A percentile compares a stretch with the other conserved stretches of the same genome.
Conservation (phyloP, 2,888 invertebrate species). For the Neoitamus cyanurus region DNA sequence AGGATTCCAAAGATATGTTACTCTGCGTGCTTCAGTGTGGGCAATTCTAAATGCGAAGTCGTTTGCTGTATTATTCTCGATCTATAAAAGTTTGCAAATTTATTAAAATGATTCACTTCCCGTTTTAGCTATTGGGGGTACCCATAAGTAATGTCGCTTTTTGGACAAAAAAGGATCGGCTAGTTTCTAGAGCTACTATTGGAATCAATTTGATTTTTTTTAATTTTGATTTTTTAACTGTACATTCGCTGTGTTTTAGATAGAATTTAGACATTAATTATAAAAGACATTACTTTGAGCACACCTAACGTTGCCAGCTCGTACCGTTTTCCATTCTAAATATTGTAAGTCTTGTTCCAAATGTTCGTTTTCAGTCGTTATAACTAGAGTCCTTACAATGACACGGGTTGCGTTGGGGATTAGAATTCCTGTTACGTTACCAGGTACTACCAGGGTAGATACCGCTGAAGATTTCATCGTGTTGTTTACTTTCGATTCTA, state of each 20-base stretch:
- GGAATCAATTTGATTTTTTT: not conserved
- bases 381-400: conserved; percentile 62
- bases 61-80: conserved; percentile 62
- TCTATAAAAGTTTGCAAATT: conserved; percentile 55
- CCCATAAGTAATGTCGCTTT: not conserved
- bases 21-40: conserved; percentile 62
- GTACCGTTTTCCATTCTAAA: conserved; percentile 66
- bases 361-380: conserved; percentile 62
- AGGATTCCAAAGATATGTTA: conserved; percentile 58
- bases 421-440: conserved; percentile 64
- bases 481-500: not conserved
- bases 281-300: not conserved
- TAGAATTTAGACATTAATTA: not conserved
- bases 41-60: conserved; percentile 60
- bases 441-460: conserved; percentile 55
- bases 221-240: too few species aligned
- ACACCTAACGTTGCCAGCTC: conserved; percentile 23
- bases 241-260: too few species aligned
- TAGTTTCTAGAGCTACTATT: not conserved
- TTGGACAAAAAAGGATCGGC: not conserved
- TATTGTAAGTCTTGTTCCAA: conserved; percentile 63
- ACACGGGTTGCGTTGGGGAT: conserved; percentile 61
- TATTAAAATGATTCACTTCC: not conserved
- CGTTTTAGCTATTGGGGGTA: not conserved
- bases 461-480: not conserved